Conservation (phyloP, 2,888 invertebrate genomes). For the Amphiduros pacificus region DNA sequence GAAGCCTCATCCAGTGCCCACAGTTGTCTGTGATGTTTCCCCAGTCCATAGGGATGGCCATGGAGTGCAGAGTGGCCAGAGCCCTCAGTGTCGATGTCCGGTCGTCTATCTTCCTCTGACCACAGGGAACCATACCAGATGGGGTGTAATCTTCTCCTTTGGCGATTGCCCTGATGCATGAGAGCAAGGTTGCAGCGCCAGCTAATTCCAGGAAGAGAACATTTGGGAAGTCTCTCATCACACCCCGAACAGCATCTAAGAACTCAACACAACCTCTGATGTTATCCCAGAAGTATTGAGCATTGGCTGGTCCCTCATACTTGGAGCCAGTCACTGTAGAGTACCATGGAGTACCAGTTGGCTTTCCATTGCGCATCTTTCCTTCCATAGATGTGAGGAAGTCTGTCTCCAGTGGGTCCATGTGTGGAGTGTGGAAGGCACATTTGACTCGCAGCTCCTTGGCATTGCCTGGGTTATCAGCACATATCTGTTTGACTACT, state of each 20-base stretch:
- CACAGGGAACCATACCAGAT: constrained; percentile 9
- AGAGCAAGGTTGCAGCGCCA: constrained; percentile 19
- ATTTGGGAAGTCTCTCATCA: constrained; percentile 19
- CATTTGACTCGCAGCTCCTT: constrained; percentile 22
- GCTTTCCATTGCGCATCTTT: not conserved
- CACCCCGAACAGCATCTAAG: constrained; percentile 5
- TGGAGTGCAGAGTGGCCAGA: constrained; percentile 11
- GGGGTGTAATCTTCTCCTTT: not conserved
- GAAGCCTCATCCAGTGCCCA: constrained; percentile 14
- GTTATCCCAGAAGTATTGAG: constrained; percentile 24
- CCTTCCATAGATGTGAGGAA: constrained; percentile 16
- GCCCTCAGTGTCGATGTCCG: constrained; percentile 6
- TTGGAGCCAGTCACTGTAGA: constrained; percentile 15
- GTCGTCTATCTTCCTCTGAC: constrained; percentile 12
- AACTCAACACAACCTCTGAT: constrained; percentile 17
- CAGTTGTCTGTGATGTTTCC: constrained; percentile 6
- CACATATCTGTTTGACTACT: constrained; percentile 10
- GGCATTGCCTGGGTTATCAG: constrained; percentile 14
- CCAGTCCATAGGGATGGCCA: constrained; percentile 15
- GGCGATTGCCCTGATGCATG: constrained; percentile 12
- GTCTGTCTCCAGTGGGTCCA: constrained; percentile 14
- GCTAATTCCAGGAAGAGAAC: constrained; percentile 17
- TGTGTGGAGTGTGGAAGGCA: constrained; percentile 23
- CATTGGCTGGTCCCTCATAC: not conserved
- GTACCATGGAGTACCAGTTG: constrained; percentile 1